These are phyloP conservation scores for Diorhabda elongata DNA, from an alignment of 1,140 invertebrate genomes.

Conservation along the genomic window DNA sequence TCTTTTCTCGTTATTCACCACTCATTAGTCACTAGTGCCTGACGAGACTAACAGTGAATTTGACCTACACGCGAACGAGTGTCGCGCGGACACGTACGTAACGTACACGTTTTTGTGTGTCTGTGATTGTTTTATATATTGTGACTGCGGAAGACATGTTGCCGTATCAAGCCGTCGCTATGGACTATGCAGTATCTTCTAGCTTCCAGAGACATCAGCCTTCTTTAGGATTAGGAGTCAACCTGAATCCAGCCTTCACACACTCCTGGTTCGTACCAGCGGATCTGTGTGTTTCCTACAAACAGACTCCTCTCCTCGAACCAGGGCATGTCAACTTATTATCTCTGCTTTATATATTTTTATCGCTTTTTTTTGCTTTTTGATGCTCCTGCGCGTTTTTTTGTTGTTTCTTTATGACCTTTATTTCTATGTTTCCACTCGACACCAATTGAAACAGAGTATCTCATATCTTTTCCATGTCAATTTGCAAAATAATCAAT, in stretches of 20 bases:
- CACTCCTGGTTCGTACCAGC: constrained; percentile 91
- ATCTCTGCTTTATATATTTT: constrained; percentile 33
- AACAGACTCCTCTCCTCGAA: constrained; percentile 79
- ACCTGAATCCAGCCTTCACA: constrained; percentile 67
- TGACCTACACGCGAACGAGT: constrained; percentile 4
- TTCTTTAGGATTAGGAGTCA: constrained; percentile 58
- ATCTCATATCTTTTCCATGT: too few relatives aligned
- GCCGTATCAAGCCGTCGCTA: constrained; percentile 81
- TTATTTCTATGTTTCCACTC: background rate
- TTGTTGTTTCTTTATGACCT: background rate
- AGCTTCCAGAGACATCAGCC: constrained; percentile 70
- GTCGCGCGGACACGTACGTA: constrained; percentile 2
- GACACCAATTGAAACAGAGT: too few relatives aligned
- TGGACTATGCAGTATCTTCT: constrained; percentile 76
- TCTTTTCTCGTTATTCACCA: constrained; percentile 29
- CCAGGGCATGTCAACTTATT: constrained; percentile 77
- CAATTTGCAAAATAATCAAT: too few relatives aligned
- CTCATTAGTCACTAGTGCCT: constrained; percentile 41
- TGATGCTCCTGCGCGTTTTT: background rate
- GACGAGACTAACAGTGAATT: constrained; percentile 21
- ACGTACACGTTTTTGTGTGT: constrained; percentile 5
- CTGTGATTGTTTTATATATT: constrained; percentile 6
- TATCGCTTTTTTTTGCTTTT: constrained; percentile 12
- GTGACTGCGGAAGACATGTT: constrained; percentile 57
- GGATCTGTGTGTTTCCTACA: constrained; percentile 82